Conservation (phyloP, 64 coral and sea anemone species). For the Stichodactyla mertensii region DNA sequence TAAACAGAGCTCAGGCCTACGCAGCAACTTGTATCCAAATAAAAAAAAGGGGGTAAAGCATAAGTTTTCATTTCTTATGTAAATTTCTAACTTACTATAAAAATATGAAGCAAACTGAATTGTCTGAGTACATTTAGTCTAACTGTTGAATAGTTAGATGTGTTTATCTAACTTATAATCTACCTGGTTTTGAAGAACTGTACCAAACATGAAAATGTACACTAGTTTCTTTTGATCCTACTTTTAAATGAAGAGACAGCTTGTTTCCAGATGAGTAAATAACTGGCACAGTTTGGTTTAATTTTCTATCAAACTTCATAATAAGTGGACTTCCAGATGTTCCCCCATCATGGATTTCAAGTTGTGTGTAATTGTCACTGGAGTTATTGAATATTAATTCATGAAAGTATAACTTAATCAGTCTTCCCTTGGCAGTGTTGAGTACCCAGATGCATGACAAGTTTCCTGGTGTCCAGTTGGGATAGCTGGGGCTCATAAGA, state of each 20-base stretch:
- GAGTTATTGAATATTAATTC: background rate
- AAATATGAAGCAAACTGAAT: no score
- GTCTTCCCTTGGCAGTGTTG: background rate
- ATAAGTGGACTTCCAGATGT: background rate
- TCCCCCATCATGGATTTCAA: conserved; percentile 27
- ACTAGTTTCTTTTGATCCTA: background rate
- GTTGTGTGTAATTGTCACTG: background rate
- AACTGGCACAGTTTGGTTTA: background rate
- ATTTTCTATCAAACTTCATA: background rate
- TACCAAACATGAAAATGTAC: background rate
- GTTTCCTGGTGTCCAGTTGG: background rate
- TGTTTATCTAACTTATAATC: no score
- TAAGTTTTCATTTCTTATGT: no score
- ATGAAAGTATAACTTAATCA: background rate
- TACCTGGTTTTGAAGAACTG: background rate
- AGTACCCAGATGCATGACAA: background rate
- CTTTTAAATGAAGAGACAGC: background rate
- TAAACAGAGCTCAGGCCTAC: no score
- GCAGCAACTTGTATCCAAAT: no score
- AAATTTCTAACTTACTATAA: no score
- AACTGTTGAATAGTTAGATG: no score
- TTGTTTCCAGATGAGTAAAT: conserved; percentile 7
- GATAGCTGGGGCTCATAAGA: conserved; percentile 15
- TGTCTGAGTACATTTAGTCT: no score
- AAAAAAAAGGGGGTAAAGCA: no score